Base-by-base conservation (phyloP, 2,113 vertebrate species). In the Puntigrus tetrazona region DNA sequence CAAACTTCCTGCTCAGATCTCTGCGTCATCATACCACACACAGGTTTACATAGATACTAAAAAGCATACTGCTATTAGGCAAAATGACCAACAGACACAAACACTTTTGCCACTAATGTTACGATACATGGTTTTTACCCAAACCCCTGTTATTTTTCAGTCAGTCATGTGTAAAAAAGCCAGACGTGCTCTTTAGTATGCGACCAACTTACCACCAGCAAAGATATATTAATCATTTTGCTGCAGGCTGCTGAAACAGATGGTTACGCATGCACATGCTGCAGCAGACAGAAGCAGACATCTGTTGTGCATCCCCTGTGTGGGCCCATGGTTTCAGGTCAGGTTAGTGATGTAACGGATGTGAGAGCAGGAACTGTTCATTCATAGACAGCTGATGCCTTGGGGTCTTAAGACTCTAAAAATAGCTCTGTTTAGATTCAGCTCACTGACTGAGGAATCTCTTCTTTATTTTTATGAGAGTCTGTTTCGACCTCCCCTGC, bases 351-450 rank as follows among this genome's bases (percentile, higher is more conserved):
- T 82, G 79, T 70, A 82, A 82, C 79, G 45, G 65, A 70, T 82
- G 79, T 82, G 43, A 82, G 79, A 82, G 79, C 29, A 18, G 22
- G 45, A 70, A 36, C 65, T 69, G 57, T 67, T 80, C 82, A 65
- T 73, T 69, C 25, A 82, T 31, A 38, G 79, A 82, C 65, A 82
- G 79, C 82, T 78, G 70, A 80, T 70, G 69, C 80, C 70, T 38
- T 75, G 11, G 85, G 81, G n/a, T 47, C 36, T 41, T 82, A 63
- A 55, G 52, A 78, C 79, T 87, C 78, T 78, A 84, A 87, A 88
- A 85, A 87, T 83, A 87, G 67, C 88, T 78, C 76, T 72, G 77
- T 89, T 89, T 87, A 78, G 83, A 81, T 87, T 82, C 70, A 84
- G 83, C 77, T 86, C 76, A 84, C 81, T 72, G 82, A 75, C 57